Evolutionary conservation across 1,140 invertebrate genomes (phyloP).

Genomic region (Drosophila asahinai): DNA sequence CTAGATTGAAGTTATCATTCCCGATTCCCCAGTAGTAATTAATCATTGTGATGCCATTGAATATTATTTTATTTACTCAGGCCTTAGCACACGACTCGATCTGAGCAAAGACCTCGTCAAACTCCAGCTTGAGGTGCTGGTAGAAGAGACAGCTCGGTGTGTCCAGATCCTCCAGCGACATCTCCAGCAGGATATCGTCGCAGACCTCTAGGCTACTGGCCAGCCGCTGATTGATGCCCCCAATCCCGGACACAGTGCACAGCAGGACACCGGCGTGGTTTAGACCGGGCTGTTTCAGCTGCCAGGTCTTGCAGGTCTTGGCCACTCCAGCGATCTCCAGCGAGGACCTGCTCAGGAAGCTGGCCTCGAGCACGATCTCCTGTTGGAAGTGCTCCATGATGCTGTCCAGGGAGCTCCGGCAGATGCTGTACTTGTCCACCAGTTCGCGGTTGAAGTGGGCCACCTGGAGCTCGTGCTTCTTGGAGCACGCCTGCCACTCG

Average conservation of each 20-base stretch:
- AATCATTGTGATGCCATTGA: neutral
- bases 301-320: slow-evolving; percentile 31
- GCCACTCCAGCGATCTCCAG: slow-evolving; percentile 21
- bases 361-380: slow-evolving; percentile 35
- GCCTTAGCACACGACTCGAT: slow-evolving; percentile 30
- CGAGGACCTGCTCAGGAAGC: slow-evolving; percentile 29
- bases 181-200: slow-evolving; percentile 44
- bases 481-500: slow-evolving; percentile 35
- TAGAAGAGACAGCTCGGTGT: slow-evolving; percentile 49
- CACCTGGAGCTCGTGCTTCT: slow-evolving; percentile 46
- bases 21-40: too few species aligned
- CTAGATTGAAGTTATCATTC: neutral
- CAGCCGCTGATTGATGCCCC: slow-evolving; percentile 39
- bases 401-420: slow-evolving; percentile 36
- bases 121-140: slow-evolving; percentile 43
- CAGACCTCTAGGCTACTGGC: slow-evolving; percentile 21
- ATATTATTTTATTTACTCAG: slow-evolving; percentile 11
- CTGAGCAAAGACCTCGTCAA: slow-evolving; percentile 38
- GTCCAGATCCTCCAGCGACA: slow-evolving; percentile 39
- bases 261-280: slow-evolving; percentile 49
- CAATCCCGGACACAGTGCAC: slow-evolving; percentile 46
- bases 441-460: slow-evolving; percentile 50
- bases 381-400: slow-evolving; percentile 38
- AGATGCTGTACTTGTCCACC: slow-evolving; percentile 51
- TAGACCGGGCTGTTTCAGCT: slow-evolving; percentile 26